Conservation (phyloP, 92 coral and sea anemone species). For the Ricordea florida region DNA sequence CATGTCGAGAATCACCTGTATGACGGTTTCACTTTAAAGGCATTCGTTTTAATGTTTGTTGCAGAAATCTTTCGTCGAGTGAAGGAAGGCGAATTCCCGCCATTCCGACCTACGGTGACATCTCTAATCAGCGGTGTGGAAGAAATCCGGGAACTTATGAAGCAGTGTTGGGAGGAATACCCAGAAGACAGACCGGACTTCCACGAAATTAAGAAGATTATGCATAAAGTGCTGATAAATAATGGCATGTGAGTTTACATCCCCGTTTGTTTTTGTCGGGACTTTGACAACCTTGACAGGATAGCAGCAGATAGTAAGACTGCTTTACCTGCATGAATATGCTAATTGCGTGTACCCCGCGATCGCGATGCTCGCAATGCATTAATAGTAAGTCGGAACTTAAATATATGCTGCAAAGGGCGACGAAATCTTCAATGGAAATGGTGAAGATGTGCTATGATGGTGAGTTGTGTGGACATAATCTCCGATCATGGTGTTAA, state of each 20-base stretch:
- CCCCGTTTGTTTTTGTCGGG: neutral
- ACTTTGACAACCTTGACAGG: no score
- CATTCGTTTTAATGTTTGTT: neutral
- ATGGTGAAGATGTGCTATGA: no score
- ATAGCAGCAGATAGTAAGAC: no score
- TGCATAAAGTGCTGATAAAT: slow-evolving; percentile 84
- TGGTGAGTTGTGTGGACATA: no score
- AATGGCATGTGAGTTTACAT: slow-evolving; percentile 84
- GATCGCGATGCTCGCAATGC: no score
- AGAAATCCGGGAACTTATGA: slow-evolving; percentile 86
- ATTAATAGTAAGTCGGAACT: no score
- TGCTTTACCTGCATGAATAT: no score
- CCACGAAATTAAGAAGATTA: slow-evolving; percentile 90
- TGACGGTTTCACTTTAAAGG: neutral
- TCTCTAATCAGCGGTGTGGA: slow-evolving; percentile 80
- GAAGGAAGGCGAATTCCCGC: slow-evolving; percentile 84
- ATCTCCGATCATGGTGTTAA: no score
- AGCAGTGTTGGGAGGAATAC: slow-evolving; percentile 90
- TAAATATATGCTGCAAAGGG: no score
- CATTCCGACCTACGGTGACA: slow-evolving; percentile 87
- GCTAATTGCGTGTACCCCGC: no score
- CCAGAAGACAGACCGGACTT: slow-evolving; percentile 87
- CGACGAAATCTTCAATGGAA: no score
- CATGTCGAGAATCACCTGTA: neutral
- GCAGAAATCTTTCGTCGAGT: slow-evolving; percentile 81